These are phyloP conservation scores for Cheilosia impressa DNA, from an alignment of 2,888 invertebrate species.

Conservation along the genomic window DNA sequence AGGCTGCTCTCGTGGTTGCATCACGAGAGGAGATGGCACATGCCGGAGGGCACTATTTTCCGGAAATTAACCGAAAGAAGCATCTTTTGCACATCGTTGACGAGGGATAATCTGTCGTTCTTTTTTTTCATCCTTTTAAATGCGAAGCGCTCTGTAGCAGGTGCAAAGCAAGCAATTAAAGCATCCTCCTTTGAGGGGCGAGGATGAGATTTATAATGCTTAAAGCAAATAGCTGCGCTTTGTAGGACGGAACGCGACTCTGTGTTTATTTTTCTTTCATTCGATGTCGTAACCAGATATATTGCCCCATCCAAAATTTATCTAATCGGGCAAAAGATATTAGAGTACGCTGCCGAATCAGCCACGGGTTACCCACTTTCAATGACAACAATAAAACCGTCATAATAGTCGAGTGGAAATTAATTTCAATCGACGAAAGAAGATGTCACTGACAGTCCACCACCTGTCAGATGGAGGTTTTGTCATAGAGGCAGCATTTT, in stretches of 20 bases:
- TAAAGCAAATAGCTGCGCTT: constrained; percentile 55
- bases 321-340: constrained; percentile 60
- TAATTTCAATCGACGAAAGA: constrained; percentile 63
- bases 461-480: constrained; percentile 46
- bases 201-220: constrained; percentile 54
- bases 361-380: constrained; percentile 20
- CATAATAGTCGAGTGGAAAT: constrained; percentile 60
- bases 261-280: constrained; percentile 52
- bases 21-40: constrained; percentile 28
- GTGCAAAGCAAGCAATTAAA: constrained; percentile 73
- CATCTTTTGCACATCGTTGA: constrained; percentile 70
- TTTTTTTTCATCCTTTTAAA: constrained; percentile 25
- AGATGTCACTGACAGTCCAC: constrained; percentile 44
- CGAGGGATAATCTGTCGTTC: constrained; percentile 62
- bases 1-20: constrained; percentile 52
- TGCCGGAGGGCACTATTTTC: constrained; percentile 73
- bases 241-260: constrained; percentile 16
- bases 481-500: constrained; percentile 10
- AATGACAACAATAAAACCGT: constrained; percentile 66
- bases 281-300: constrained; percentile 58
- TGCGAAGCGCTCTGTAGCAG: constrained; percentile 47
- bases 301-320: constrained; percentile 28
- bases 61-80: constrained; percentile 78
- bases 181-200: constrained; percentile 56
- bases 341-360: constrained; percentile 48